Evolutionary conservation across 2,888 invertebrate species (phyloP).

Genomic region (Mayetiola destructor): DNA sequence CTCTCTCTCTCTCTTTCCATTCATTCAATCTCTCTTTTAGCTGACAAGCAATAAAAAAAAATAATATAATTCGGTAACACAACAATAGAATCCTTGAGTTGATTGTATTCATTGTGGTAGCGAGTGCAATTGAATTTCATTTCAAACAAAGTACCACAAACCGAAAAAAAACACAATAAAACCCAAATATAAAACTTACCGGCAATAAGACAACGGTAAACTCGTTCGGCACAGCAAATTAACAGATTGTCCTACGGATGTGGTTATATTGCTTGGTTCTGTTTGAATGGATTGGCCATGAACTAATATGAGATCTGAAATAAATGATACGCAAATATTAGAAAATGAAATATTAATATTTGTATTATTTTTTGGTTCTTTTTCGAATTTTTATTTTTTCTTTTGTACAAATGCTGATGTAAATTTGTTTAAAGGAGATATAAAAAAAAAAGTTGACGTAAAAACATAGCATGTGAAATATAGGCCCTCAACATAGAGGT

Average conservation of each 20-base stretch:
- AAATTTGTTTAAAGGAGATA: no score
- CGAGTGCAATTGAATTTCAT: background rate
- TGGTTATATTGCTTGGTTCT: constrained; percentile 29
- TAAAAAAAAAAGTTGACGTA: no score
- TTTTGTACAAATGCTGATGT: no score
- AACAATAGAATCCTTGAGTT: background rate
- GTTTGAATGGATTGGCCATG: constrained; percentile 27
- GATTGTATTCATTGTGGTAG: background rate
- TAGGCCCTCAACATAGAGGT: no score
- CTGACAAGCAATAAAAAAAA: no score
- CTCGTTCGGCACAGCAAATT: constrained; percentile 30
- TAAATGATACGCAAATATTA: constrained; percentile 6
- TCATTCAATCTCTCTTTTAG: no score
- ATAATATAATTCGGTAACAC: no score
- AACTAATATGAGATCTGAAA: constrained; percentile 13
- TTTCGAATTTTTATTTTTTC: no score
- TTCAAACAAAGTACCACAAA: background rate
- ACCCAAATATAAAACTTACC: background rate
- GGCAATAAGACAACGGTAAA: constrained; percentile 29
- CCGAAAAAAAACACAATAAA: background rate
- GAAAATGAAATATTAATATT: no score
- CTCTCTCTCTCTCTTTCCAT: no score
- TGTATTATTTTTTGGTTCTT: no score
- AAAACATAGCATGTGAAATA: no score
- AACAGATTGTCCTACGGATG: constrained; percentile 30